Evolutionary conservation across 2,113 vertebrate genomes (phyloP), one percentile per base, ranked within the genome.

Genomic region (Gnathonemus echidnorhynchus): DNA sequence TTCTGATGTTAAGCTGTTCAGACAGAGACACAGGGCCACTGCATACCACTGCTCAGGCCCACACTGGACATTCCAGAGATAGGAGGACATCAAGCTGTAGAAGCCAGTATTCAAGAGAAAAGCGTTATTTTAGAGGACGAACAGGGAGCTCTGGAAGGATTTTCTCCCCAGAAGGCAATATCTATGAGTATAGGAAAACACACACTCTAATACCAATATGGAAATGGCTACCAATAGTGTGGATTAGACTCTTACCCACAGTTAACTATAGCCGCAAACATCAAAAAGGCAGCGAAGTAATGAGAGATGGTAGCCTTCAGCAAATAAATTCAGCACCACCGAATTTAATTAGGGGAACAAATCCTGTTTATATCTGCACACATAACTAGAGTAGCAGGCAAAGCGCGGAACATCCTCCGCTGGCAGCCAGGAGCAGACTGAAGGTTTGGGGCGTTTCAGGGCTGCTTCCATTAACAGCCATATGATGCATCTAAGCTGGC

Each of bases 1-100:
- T 87, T 90, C 90, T 93, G 92, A 92, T 89, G 91, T 89, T 90
- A 92, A 93, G 62, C 49, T 52, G 84, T 90, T 92, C 53, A 80
- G 91, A 91, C 90, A 83, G 5, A 70, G 80, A 4, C 46, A 84
- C 24, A 13, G 74, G 24, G 24, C n/a, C 50, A 77, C 50, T 87
- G 83, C 56, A 91, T 88, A 89, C 84, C 53, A 42, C 39, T 70
- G 74, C 80, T 56, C 2, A 24, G 88, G 91, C 88, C 91, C 91
- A 88, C 62, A 87, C 89, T 46, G 88, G 56, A 74, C 89, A 58
- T 35, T 45, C 58, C 83, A 66, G 92, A 89, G 91, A 92, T 90
- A 91, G 90, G 27, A 50, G n/a, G 88, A 89, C 92, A 91, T 90
- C 87, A 0, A 86, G 87, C 91, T 92, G 90, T 90, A 92, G 92